Evolutionary conservation across 2,113 vertebrate genomes (phyloP), one percentile per base, ranked within the genome.

Genomic region (Prionailurus viverrinus): DNA sequence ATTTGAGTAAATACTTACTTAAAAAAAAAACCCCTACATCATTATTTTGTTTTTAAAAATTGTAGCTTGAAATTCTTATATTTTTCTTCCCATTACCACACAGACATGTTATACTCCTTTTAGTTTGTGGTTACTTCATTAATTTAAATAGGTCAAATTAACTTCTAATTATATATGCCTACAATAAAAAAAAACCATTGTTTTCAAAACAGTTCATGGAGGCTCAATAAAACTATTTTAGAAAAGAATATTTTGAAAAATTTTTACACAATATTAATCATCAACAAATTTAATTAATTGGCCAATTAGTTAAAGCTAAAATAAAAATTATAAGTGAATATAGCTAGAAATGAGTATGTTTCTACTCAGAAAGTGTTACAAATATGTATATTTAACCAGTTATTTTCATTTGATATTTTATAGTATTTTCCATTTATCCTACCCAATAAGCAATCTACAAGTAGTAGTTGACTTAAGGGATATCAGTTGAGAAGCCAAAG

Each of bases 61-160:
- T 79, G 21, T 69, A 55, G 29, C 13, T 91, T 81, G 41, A 84
- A 90, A 89, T 93, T 73, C n/a, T 81, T 73, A 27, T 36, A 63
- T 55, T 89, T 95, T 8, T 89, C 58, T 96, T 95, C 3, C 23
- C 11, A 27, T 53, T 96, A 45, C 61, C 85, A 71, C 7, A 25
- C 36, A 89, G 11, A 58, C 19, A 61, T 83, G 13, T 69, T 81
- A 71, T 87, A 8, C 65, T 81, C 39, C 53, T 73, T 95, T 96
- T 87, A 89, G 45, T 85, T 96, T 80, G n/a, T 96, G 39, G 25
- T 91, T 94, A 89, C 33, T 27, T 89, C 66, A 66, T 82, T 97
- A 3, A 79, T 83, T 85, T 91, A 96, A 97, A 80, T 86, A 85
- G 18, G 16, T 82, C 41, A 79, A 63, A 45, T 58, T 97, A 85